Conservation (phyloP, 2,797 vertebrate genomes). For the Liasis olivaceus region DNA sequence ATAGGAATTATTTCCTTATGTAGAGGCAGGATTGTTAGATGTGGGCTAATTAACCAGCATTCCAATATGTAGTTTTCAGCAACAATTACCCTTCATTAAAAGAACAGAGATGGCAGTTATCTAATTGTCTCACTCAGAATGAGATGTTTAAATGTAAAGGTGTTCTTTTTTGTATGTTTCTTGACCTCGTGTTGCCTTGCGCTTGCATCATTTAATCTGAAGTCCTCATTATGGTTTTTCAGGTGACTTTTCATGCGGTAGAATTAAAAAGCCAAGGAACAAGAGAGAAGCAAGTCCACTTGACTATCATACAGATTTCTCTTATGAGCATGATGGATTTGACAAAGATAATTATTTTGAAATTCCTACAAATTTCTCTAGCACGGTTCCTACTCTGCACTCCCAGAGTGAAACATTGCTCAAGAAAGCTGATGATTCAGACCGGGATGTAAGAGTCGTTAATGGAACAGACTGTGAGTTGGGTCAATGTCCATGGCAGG, state of each 20-base stretch:
- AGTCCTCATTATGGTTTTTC: constrained; percentile 21
- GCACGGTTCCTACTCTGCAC: not conserved
- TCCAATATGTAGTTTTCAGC: not conserved
- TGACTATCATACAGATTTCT: rapidly evolving
- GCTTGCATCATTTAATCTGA: not conserved
- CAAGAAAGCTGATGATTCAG: rapidly evolving
- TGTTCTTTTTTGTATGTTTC: not conserved
- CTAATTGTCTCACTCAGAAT: not conserved
- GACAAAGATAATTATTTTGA: not conserved
- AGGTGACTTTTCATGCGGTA: constrained; percentile 83
- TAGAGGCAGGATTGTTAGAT: not conserved
- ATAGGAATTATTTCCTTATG: not conserved
- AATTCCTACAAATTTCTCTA: not conserved
- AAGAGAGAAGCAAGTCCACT: constrained; percentile 37
- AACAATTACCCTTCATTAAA: not conserved
- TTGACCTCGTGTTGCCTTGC: not conserved
- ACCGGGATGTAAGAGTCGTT: constrained; percentile 73
- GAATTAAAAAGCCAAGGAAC: constrained; percentile 9
- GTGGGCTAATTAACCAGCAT: not conserved
- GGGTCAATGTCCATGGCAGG: constrained; percentile 88
- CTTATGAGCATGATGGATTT: not conserved
- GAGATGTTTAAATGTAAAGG: not conserved
- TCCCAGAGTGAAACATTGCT: not conserved
- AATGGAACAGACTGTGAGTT: constrained; percentile 76
- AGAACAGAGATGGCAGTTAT: not conserved